Evolutionary conservation across 2,113 vertebrate species (phyloP).

Genomic region (Ia io): DNA sequence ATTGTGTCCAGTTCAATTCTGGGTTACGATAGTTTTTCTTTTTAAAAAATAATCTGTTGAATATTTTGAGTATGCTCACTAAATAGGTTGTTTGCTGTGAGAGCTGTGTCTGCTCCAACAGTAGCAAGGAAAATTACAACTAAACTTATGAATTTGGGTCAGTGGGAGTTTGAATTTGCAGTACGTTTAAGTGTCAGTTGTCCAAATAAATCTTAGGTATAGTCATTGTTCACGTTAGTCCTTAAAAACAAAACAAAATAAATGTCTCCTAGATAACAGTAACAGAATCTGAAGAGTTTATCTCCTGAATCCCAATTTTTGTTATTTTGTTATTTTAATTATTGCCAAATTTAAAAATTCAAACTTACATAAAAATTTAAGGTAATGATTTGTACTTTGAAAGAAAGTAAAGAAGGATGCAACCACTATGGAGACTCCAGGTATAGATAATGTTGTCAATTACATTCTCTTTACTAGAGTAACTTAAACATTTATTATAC

Average conservation of each 20-base stretch:
- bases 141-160: background rate
- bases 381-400: background rate
- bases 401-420: background rate
- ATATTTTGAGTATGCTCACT: slow-evolving; percentile 41
- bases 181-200: slow-evolving; percentile 1
- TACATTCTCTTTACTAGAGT: slow-evolving; percentile 1
- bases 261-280: background rate
- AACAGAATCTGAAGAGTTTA: background rate
- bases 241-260: background rate
- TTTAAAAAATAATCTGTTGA: slow-evolving; percentile 25
- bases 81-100: slow-evolving; percentile 19
- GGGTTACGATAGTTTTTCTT: slow-evolving; percentile 31
- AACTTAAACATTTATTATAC: background rate
- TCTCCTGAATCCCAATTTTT: background rate
- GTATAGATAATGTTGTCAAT: background rate
- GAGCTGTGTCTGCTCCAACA: background rate
- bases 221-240: background rate
- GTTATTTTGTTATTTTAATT: background rate
- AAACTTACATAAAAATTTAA: background rate
- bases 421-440: background rate
- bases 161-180: background rate
- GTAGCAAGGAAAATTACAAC: background rate
- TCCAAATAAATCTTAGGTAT: background rate
- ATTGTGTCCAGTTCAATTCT: slow-evolving; percentile 7
- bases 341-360: slow-evolving; percentile 24